Base-by-base conservation (phyloP, 2,113 vertebrate species). In the Procavia capensis region DNA sequence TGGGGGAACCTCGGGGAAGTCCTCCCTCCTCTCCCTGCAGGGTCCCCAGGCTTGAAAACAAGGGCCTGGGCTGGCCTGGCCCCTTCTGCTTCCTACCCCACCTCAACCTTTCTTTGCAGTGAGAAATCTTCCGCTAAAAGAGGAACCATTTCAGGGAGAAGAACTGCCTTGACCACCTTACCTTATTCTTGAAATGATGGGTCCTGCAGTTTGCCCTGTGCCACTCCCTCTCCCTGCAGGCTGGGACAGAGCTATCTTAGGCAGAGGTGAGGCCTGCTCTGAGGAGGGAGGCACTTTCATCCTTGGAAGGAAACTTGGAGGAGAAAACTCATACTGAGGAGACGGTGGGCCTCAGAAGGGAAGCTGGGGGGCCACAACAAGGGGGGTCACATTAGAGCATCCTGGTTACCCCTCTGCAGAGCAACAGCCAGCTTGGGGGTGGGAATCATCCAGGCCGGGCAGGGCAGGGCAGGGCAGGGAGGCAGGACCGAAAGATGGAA, bases 11-110 rank as follows among this genome's bases (percentile, higher is more conserved):
- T 10, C 39, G 36, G 24, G 27, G 41, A 72, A 29, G 8, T 22
- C 17, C 3, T 17, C 39, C 61, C 17, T 6, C 10, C 29, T 61
- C 24, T 9, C 8, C 2, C 34, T 39, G 19, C 75, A 72, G 64
- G 22, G 76, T 70, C 22, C 31, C 50, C 41, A 27, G 66, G 43
- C 41, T 34, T 31, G 34, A 50, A 75, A 89, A 85, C 59, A 50
- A 61, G 34, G 8, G 14, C n/a, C 41, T 74, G 45, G 72, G 27
- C 29, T 8, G 66, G 72, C 70, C 64, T 4, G 25, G 25, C 27
- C 45, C 68, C 79, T 45, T 96, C 85, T 45, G 66, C 79, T 63
- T 81, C 90, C 14, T 19, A 41, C 39, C 16, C 25, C 43, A 54
- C 24, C 59, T 39, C 29, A 6, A 17, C 17, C 25, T 9, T 68